Conservation (phyloP, 2,888 invertebrate genomes). For the Agonopterix alstromeriana region DNA sequence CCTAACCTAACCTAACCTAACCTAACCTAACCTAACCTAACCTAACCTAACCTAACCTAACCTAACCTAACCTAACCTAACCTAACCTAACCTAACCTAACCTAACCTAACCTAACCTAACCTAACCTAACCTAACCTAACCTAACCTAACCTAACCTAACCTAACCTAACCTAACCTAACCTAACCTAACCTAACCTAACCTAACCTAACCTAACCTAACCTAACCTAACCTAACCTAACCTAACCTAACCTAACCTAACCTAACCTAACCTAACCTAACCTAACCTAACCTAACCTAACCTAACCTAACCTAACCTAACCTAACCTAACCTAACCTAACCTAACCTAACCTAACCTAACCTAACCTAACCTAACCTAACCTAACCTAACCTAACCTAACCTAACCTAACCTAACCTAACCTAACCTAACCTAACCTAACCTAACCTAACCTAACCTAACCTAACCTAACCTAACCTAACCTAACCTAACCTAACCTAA, state of each 20-base stretch:
- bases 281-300: slow-evolving; percentile 10
- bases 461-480: slow-evolving; percentile 16
- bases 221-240: slow-evolving; percentile 11
- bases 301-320: slow-evolving; percentile 6
- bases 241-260: slow-evolving; percentile 9
- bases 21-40: slow-evolving; percentile 15
- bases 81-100: slow-evolving; percentile 20
- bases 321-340: slow-evolving; percentile 13
- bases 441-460: slow-evolving; percentile 15
- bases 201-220: slow-evolving; percentile 10
- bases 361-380: slow-evolving; percentile 13
- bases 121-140: slow-evolving; percentile 17
- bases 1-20: slow-evolving; percentile 16
- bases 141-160: slow-evolving; percentile 14
- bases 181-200: slow-evolving; percentile 10
- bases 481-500: slow-evolving; percentile 17
- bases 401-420: slow-evolving; percentile 12
- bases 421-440: slow-evolving; percentile 17
- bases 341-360: slow-evolving; percentile 13
- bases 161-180: slow-evolving; percentile 15
- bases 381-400: slow-evolving; percentile 9
- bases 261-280: slow-evolving; percentile 13
- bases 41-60: slow-evolving; percentile 16
- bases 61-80: slow-evolving; percentile 14
- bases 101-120: slow-evolving; percentile 19